A percentile compares a stretch with the other conserved stretches of the same genome.
These are phyloP conservation scores for Asbolus verrucosus DNA, from an alignment of 1,140 invertebrate genomes.

Conservation along the genomic window DNA sequence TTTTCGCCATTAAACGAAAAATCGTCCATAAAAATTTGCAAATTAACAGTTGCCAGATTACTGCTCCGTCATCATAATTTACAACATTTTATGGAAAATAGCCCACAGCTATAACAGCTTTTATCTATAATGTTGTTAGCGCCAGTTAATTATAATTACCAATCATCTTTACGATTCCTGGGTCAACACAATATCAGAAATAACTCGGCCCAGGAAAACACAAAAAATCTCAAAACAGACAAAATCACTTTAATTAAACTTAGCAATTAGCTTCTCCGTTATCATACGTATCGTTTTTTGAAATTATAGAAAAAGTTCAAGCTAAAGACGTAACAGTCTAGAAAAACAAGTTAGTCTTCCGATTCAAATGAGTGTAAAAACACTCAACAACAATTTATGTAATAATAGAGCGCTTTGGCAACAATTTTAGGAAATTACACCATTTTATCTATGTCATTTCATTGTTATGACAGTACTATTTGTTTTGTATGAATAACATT, in stretches of 20 bases:
- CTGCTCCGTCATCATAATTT: slow-evolving; percentile 3
- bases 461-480: too few species aligned
- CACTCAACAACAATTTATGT: too few species aligned
- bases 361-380: too few species aligned
- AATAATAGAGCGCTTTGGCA: too few species aligned
- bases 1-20: not conserved
- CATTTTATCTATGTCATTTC: too few species aligned
- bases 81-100: slow-evolving; percentile 18
- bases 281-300: too few species aligned
- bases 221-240: not conserved
- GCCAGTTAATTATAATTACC: slow-evolving; percentile 18
- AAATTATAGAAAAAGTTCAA: too few species aligned
- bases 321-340: too few species aligned
- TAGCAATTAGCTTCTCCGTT: not conserved
- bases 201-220: not conserved
- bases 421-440: too few species aligned
- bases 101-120: not conserved
- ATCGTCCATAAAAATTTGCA: not conserved
- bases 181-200: slow-evolving; percentile 11
- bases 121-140: slow-evolving; percentile 13
- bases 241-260: not conserved
- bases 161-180: slow-evolving; percentile 17
- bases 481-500: too few species aligned
- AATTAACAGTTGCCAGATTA: not conserved
- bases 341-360: too few species aligned